Evolutionary conservation across 2,888 invertebrate genomes (phyloP).

Genomic region (Drosophila prostipennis): DNA sequence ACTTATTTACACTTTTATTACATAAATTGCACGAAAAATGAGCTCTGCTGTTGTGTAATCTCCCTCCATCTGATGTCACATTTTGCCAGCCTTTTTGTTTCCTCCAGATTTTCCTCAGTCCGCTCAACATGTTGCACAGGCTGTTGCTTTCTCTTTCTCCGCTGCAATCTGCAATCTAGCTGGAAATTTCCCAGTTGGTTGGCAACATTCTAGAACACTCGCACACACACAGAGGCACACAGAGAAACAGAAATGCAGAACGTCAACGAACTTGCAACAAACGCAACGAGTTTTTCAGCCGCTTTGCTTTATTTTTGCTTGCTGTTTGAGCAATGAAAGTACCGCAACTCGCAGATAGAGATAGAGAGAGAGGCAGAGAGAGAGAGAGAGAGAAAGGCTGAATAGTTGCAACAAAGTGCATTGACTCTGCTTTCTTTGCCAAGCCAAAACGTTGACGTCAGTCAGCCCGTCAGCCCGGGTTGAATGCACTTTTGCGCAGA

Average conservation of each 20-base stretch:
- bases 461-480: conserved; percentile 44
- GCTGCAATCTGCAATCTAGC: conserved; percentile 52
- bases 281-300: conserved; percentile 39
- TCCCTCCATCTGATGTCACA: neutral
- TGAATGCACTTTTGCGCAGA: conserved; percentile 67
- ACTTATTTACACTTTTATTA: neutral
- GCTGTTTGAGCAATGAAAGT: conserved; percentile 75
- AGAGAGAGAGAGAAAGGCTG: neutral
- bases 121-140: conserved; percentile 43
- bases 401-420: conserved; percentile 65
- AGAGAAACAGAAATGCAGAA: conserved; percentile 10
- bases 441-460: conserved; percentile 42
- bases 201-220: conserved; percentile 71
- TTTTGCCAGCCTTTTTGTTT: conserved; percentile 4
- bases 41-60: conserved; percentile 5
- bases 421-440: conserved; percentile 77
- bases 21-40: neutral
- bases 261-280: conserved; percentile 72
- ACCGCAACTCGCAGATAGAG: conserved; percentile 54
- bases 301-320: conserved; percentile 36
- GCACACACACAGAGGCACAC: neutral
- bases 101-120: neutral
- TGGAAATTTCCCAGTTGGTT: conserved; percentile 30
- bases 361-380: conserved; percentile 1
- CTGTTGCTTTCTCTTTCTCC: conserved; percentile 73